Percentiles rank a stretch among this genome's conserved stretches.
Conservation (phyloP, 2,888 invertebrate genomes). For the Hermaeophaga mercurialis region DNA sequence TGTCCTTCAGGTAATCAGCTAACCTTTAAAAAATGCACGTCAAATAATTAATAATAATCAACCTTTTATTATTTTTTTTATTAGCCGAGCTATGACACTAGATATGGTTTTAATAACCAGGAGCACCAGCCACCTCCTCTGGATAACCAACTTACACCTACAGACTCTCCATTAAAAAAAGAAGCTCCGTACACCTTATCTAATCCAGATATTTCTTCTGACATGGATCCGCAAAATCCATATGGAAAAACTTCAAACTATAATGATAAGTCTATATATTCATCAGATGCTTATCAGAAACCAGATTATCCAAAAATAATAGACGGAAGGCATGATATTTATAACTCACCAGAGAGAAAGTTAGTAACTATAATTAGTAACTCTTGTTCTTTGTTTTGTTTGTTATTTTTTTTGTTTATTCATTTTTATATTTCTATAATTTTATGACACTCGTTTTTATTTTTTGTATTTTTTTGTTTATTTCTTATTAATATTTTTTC, state of each 20-base stretch:
- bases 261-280: slow-evolving; percentile 40
- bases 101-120: slow-evolving; percentile 54
- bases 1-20: too few species aligned
- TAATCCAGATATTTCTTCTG: slow-evolving; percentile 50
- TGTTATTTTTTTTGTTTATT: too few species aligned
- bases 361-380: too few species aligned
- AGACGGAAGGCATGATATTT: slow-evolving; percentile 37
- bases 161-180: slow-evolving; percentile 46
- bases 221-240: slow-evolving; percentile 44
- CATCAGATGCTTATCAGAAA: slow-evolving; percentile 41
- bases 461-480: too few species aligned
- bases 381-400: too few species aligned
- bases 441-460: too few species aligned
- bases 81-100: slow-evolving; percentile 55
- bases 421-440: too few species aligned
- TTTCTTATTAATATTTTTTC: too few species aligned
- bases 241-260: slow-evolving; percentile 46
- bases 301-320: slow-evolving; percentile 40
- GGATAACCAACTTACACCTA: slow-evolving; percentile 41
- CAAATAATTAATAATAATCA: slow-evolving; percentile 37
- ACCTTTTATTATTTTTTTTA: slow-evolving; percentile 30
- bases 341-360: slow-evolving; percentile 30
- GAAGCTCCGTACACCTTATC: slow-evolving; percentile 51
- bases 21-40: neutral
- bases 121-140: slow-evolving; percentile 37